These are phyloP conservation scores for Pantherophis guttatus DNA, from an alignment of 2,113 vertebrate species.

Conservation along the genomic window DNA sequence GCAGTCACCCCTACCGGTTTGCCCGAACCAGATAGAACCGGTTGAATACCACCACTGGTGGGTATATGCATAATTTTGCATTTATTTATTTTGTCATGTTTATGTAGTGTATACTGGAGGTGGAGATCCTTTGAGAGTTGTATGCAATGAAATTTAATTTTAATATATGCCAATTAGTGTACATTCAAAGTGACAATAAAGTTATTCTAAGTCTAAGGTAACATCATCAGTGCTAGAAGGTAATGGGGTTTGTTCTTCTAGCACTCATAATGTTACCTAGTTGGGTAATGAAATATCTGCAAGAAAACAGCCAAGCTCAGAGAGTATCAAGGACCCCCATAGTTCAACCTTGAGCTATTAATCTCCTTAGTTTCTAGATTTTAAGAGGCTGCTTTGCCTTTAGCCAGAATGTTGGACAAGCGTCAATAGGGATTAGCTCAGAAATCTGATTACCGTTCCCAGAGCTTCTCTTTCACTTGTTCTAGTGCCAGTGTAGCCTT, in stretches of 20 bases:
- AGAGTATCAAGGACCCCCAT: not conserved
- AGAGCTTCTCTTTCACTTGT: not conserved
- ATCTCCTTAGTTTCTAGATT: not conserved
- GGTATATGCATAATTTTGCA: too few species aligned
- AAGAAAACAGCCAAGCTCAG: not conserved
- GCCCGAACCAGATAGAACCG: too few species aligned
- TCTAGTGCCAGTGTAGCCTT: not conserved
- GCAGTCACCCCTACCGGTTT: too few species aligned
- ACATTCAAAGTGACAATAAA: too few species aligned
- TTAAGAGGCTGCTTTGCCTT: not conserved
- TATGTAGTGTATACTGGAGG: too few species aligned
- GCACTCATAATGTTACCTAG: not conserved
- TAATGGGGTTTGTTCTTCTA: not conserved
- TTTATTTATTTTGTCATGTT: too few species aligned
- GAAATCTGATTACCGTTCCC: not conserved
- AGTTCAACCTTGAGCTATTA: not conserved
- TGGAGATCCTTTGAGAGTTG: too few species aligned
- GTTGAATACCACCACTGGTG: too few species aligned
- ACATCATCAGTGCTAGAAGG: not conserved
- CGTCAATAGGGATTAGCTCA: not conserved
- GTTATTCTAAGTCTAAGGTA: not conserved
- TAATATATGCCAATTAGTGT: too few species aligned
- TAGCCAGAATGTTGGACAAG: not conserved
- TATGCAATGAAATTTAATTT: too few species aligned
- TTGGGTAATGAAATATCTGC: not conserved